Base-by-base conservation (phyloP, 2,797 vertebrate genomes). In the Mormyrops attenuatus region DNA sequence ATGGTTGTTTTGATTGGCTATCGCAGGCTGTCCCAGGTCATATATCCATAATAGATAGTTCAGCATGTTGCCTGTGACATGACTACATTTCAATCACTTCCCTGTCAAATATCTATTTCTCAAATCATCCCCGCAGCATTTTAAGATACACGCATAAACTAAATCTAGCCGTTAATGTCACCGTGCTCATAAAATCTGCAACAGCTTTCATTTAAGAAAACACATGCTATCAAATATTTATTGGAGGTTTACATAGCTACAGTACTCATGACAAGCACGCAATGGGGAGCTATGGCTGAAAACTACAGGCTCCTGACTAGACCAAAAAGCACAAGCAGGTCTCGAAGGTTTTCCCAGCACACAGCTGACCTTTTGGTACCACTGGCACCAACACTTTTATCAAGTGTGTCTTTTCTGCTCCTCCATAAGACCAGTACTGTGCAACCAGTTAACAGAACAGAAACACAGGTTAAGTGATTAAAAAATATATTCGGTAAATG, bases 261-360 rank as follows among this genome's bases (percentile, higher is more conserved):
- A 80, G 73, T 47, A 47, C 41, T 41, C 73, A 20, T 5, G 73
- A 80, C 73, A 80, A 63, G 63, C 82, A 53, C 17, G 41, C 85
- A 55, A n/a, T 90, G 66, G n/a, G 77, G 77, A 89, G 91, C 92
- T 52, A 69, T 91, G 49, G 85, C 47, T 88, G 49, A 47, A 80
- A 44, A 47, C 73, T 80, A 80, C 38, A 44, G 38, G 2, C 5
- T 47, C 38, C 73, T 9, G 73, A n/a, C 34, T 80, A 47, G 17
- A n/a, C 73, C 73, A 80, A 80, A 80, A 80, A 80, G 73, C 41
- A 80, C 73, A 0, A 80, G 38, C 38, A 22, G 38, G 13, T 41
- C 3, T 80, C 38, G 20, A 52, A 52, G 22, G 49, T 47, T 52
- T 26, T 49, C 84, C 44, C 44, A 26, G n/a, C n/a, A 53, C 41